Evolutionary conservation across 2,888 invertebrate species (phyloP).

Genomic region (Aricia artaxerxes): DNA sequence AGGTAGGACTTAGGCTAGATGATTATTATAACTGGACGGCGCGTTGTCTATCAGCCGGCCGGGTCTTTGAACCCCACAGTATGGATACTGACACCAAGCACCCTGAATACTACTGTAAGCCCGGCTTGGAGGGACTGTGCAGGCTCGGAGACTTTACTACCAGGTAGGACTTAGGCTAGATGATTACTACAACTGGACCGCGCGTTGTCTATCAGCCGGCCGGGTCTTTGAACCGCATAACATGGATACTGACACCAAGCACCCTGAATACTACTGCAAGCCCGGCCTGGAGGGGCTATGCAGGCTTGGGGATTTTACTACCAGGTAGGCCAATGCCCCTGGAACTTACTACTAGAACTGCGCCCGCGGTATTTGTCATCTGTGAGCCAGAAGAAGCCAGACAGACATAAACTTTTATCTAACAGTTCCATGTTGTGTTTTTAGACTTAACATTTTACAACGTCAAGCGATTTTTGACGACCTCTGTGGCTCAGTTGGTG

Average conservation of each 20-base stretch:
- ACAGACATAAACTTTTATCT: no score
- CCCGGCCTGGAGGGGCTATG: conserved; percentile 81
- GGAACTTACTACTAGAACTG: no score
- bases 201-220: conserved; percentile 90
- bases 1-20: no score
- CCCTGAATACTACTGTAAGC: conserved; percentile 80
- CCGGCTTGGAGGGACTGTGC: conserved; percentile 81
- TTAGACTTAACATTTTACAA: no score
- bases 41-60: conserved; percentile 89
- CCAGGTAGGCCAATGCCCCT: conserved; percentile 55
- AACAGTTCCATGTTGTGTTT: no score
- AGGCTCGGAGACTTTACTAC: conserved; percentile 89
- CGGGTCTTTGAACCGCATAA: conserved; percentile 87
- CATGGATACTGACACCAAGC: conserved; percentile 82
- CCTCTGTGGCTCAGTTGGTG: no score
- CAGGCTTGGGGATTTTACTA: conserved; percentile 88
- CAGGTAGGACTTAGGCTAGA: conserved; percentile 40
- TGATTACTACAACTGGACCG: conserved; percentile 95
- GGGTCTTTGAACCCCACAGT: conserved; percentile 87
- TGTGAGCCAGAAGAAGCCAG: no score
- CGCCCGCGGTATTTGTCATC: no score
- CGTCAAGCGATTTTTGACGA: no score
- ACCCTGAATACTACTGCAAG: conserved; percentile 81
- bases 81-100: conserved; percentile 83
- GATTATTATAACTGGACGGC: conserved; percentile 95